Evolutionary conservation across 2,797 vertebrate species (phyloP), one percentile per base, ranked within the genome.

Genomic region (Catharus ustulatus): DNA sequence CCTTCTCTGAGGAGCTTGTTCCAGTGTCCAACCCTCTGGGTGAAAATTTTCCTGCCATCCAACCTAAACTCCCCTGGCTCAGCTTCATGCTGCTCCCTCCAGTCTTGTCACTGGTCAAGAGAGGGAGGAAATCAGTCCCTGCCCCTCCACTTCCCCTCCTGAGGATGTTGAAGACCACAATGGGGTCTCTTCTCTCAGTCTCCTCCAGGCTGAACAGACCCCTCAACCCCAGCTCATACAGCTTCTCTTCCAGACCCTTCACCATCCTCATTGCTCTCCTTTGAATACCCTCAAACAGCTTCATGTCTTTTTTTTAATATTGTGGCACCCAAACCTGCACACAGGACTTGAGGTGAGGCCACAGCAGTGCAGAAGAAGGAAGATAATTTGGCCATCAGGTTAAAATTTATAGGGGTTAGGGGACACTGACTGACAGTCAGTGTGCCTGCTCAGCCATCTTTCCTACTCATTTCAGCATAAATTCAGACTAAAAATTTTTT

Each of bases 371-470:
- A 42, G 11, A 69, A 17, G 24, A 40, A 61, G 11, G 49, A 62
- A 54, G 3, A 5, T 2, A 61, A 38, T 52, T 6, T 75, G n/a
- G 2, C 19, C n/a, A 27, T 15, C 30, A 45, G 20, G 34, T 73
- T 69, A 82, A 75, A 87, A 58, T 2, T 51, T 91, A 5, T 1
- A 59, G 40, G 9, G 17, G 13, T 36, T 49, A 55, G 23, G 5
- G 15, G 15, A 49, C 34, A 8, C 3, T 40, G 34, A n/a, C 15
- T 48, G 36, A 51, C 10, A 84, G 15, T 6, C 32, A 48, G 13
- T 1, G 0, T 43, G 29, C 26, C 34, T 24, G 29, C 18, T 29
- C 5, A 80, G 9, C 9, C 18, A 48, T 42, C 9, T 63, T 58
- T 88, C 19, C 27, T 68, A 21, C 13, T 38, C 18, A 86, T 76